A percentile compares a stretch with the other conserved stretches of the same genome.
Conservation (phyloP, 2,888 invertebrate genomes). For the Charanyca ferruginea region DNA sequence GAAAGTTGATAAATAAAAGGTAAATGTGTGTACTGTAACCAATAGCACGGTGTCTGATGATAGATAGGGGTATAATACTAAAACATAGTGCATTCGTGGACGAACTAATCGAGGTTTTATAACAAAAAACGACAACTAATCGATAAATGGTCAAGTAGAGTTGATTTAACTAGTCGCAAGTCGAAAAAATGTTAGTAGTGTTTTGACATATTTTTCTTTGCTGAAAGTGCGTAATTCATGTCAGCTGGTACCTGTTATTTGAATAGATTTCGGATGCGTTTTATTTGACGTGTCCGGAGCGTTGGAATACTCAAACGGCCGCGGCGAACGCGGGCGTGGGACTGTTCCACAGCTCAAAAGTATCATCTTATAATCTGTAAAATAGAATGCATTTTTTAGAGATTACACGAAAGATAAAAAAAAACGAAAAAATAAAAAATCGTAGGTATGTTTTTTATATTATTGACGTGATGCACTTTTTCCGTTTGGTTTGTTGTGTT, state of each 20-base stretch:
- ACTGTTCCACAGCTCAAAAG: slow-evolving; percentile 82
- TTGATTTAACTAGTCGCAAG: slow-evolving; percentile 92
- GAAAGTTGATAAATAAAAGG: slow-evolving; percentile 71
- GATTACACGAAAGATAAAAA: slow-evolving; percentile 79
- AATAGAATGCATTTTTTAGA: slow-evolving; percentile 87
- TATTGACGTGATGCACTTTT: slow-evolving; percentile 89
- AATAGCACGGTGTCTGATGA: slow-evolving; percentile 80
- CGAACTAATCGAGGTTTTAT: slow-evolving; percentile 86
- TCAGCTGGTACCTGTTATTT: slow-evolving; percentile 88
- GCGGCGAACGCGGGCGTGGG: slow-evolving; percentile 74
- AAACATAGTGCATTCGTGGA: slow-evolving; percentile 89
- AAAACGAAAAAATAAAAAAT: slow-evolving; percentile 77
- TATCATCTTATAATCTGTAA: slow-evolving; percentile 82
- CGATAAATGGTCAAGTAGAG: slow-evolving; percentile 91
- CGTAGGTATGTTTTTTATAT: slow-evolving; percentile 81
- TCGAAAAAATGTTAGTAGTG: slow-evolving; percentile 91
- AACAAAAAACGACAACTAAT: slow-evolving; percentile 85
- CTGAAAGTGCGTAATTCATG: slow-evolving; percentile 92
- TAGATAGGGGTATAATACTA: slow-evolving; percentile 86
- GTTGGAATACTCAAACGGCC: slow-evolving; percentile 85
- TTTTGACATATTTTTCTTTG: slow-evolving; percentile 92
- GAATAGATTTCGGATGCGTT: slow-evolving; percentile 73
- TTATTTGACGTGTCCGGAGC: slow-evolving; percentile 70
- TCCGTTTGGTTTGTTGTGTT: slow-evolving; percentile 85
- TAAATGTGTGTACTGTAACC: slow-evolving; percentile 72